A percentile compares a stretch with the other conserved stretches of the same genome.
phyloP scores from a whole-genome alignment of 2,113 vertebrate species.

The Otus sunia region DNA sequence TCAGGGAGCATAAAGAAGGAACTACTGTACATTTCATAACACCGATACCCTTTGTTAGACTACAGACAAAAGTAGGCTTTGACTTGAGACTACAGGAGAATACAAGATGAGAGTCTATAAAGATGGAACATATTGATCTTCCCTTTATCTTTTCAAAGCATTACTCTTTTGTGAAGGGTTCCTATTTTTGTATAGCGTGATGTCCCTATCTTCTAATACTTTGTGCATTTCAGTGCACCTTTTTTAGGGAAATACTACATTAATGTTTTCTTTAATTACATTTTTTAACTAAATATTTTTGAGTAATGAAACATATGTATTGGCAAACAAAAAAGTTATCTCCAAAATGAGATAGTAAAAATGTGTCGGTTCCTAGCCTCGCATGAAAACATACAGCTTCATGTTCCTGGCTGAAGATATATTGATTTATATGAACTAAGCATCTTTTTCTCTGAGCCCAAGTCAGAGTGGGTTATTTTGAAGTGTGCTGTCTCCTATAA shows the following conservation, averaged over 20 bases:
- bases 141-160: constrained; percentile 58
- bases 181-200: not conserved
- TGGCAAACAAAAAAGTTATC: not conserved
- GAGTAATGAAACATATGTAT: not conserved
- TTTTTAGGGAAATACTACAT: not conserved
- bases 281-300: not conserved
- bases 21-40: not conserved
- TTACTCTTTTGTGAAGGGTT: constrained; percentile 27
- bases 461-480: not conserved
- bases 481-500: not conserved
- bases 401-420: not conserved
- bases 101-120: constrained; percentile 36
- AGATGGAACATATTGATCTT: constrained; percentile 59
- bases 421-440: constrained; percentile 43
- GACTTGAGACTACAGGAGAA: constrained; percentile 42
- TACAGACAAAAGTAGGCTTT: constrained; percentile 57
- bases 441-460: not conserved
- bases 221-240: not conserved
- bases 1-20: constrained; percentile 1
- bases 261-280: not conserved
- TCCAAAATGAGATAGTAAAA: not conserved
- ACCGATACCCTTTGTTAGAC: constrained; percentile 16
- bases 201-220: not conserved
- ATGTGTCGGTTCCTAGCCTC: not conserved
- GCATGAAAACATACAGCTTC: not conserved